Evolutionary conservation across 2,888 invertebrate genomes (phyloP), one percentile per base, ranked within the genome.

Genomic region (Herminia tarsipennalis): DNA sequence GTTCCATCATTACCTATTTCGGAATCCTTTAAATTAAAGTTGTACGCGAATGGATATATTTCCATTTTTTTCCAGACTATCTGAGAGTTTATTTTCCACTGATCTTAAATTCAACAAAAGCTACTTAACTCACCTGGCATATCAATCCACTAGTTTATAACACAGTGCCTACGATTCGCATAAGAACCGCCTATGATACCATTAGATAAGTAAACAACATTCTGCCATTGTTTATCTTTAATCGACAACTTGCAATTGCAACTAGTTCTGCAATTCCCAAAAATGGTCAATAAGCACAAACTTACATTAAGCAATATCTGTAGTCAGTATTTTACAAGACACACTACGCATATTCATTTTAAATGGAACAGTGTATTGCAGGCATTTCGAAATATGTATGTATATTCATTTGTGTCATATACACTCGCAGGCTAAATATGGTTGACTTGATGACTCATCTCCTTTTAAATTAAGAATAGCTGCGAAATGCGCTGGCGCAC

Each of bases 391-490:
- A 47, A 56, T 41, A 50, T n/a, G n/a, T n/a, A n/a, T n/a, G 21
- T 5, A 21, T 48, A 41, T 48, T 48, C 49, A 50, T 40, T 48
- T 60, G 41, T 45, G 37, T 41, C 52, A 43, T 44, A 53, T 38
- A 45, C 45, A 36, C 36, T 51, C 17, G 41, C n/a, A n/a, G n/a
- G n/a, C 57, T 50, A 60, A 57, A 67, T 53, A 67, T 50, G 55
- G 67, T 37, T 21, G 42, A 39, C 44, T 35, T 34, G 50, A 54
- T 47, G 65, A 67, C 45, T 51, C 67, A 60, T 64, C 61, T 47
- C 55, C 65, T 66, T 61, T 55, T 67, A 66, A 57, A 67, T 60
- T 50, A 56, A 54, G 57, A 64, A 66, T 57, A 56, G 56, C 56
- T 47, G 56, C 59, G 13, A 63, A 66, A 66, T 63, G 57, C 60